Conservation (phyloP, 2,113 vertebrate genomes). For the Euleptes europaea region DNA sequence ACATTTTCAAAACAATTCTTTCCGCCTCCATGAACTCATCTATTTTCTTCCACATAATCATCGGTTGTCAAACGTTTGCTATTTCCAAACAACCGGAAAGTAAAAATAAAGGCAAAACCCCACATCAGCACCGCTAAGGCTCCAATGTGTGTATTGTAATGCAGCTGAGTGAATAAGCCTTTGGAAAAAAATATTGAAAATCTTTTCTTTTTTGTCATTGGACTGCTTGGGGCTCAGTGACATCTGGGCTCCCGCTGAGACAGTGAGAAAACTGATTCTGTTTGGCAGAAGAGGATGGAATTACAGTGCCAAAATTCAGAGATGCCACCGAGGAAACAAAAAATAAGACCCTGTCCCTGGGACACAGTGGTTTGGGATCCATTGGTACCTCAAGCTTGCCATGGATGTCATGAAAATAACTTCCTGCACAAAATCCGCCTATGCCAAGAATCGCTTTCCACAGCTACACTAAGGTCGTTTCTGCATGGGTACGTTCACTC, state of each 20-base stretch:
- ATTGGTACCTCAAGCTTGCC: background rate
- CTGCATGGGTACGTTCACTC: no score
- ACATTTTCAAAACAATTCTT: background rate
- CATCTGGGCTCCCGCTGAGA: slow-evolving; percentile 34
- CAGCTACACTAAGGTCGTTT: slow-evolving; percentile 29
- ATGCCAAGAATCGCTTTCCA: background rate
- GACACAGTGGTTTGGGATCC: background rate
- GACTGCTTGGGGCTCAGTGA: background rate
- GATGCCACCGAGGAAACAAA: background rate
- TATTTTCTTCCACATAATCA: slow-evolving; percentile 8
- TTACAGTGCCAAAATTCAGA: background rate
- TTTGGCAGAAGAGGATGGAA: background rate
- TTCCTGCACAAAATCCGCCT: slow-evolving; percentile 6
- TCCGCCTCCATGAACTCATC: background rate
- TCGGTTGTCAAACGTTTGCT: slow-evolving; percentile 30
- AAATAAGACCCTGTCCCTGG: background rate
- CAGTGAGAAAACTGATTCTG: slow-evolving; percentile 38
- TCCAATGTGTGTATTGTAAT: background rate
- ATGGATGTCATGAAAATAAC: background rate
- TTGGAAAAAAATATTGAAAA: slow-evolving; percentile 44
- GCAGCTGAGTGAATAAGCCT: slow-evolving; percentile 20
- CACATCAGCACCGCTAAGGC: background rate
- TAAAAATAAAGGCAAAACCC: background rate
- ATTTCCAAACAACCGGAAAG: background rate
- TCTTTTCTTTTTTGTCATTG: slow-evolving; percentile 28